phyloP scores from a whole-genome alignment of 1,140 invertebrate species.

The Mesaphorura yosii region DNA sequence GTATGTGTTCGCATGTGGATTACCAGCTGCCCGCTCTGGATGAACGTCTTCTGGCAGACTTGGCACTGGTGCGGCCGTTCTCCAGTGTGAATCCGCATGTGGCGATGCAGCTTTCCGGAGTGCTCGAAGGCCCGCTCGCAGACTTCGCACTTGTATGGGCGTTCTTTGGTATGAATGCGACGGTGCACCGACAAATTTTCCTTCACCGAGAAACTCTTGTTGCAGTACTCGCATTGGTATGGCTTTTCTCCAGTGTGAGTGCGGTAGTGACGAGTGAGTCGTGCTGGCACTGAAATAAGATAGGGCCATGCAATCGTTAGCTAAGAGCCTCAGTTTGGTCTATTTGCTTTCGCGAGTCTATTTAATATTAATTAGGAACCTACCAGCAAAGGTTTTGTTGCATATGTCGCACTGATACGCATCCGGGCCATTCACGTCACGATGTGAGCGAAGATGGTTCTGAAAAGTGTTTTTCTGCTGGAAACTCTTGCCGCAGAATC shows the following conservation, averaged over 20 bases:
- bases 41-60: constrained; percentile 74
- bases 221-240: constrained; percentile 82
- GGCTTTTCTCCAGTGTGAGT: constrained; percentile 78
- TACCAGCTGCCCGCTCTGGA: constrained; percentile 63
- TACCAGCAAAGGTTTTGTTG: constrained; percentile 68
- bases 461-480: constrained; percentile 47
- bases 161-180: constrained; percentile 74
- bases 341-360: neutral
- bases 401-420: constrained; percentile 82
- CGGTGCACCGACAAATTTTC: constrained; percentile 82
- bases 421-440: constrained; percentile 49
- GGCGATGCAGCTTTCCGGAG: constrained; percentile 77
- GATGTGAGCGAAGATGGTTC: constrained; percentile 46
- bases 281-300: constrained; percentile 54
- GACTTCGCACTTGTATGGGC: constrained; percentile 72
- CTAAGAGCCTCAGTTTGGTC: neutral
- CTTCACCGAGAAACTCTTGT: constrained; percentile 81
- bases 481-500: constrained; percentile 48
- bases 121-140: constrained; percentile 86
- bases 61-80: constrained; percentile 72
- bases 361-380: constrained; percentile 1
- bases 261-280: constrained; percentile 77
- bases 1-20: constrained; percentile 68
- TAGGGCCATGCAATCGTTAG: neutral
- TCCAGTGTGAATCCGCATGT: constrained; percentile 73